These are phyloP conservation scores for Tyto alba DNA, from an alignment of 2,113 vertebrate genomes.

Conservation along the genomic window DNA sequence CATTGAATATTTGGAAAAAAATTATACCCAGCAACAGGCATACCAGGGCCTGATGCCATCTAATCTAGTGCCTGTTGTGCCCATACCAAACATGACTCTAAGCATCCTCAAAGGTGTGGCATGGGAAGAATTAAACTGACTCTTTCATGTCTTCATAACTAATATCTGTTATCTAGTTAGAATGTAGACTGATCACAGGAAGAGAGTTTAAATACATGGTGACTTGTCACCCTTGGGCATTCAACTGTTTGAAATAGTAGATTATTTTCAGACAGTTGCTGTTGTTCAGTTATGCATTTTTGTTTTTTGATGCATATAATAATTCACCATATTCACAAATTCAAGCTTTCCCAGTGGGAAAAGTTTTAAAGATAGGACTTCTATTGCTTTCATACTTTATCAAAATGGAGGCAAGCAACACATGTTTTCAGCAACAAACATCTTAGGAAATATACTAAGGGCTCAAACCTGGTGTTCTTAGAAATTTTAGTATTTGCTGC, in stretches of 20 bases:
- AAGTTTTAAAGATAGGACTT: slow-evolving; percentile 24
- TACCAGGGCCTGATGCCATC: background rate
- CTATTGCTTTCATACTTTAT: slow-evolving; percentile 15
- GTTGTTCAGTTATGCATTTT: slow-evolving; percentile 49
- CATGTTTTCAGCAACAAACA: slow-evolving; percentile 9
- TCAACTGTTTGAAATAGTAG: slow-evolving; percentile 11
- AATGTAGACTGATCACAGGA: background rate
- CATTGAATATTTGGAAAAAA: background rate
- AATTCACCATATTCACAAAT: slow-evolving; percentile 32
- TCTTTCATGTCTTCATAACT: background rate
- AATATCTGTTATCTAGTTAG: background rate
- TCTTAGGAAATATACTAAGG: background rate
- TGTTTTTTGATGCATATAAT: slow-evolving; percentile 49
- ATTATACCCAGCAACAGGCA: background rate
- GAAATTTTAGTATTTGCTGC: background rate
- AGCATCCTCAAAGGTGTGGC: background rate
- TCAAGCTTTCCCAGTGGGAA: slow-evolving; percentile 36
- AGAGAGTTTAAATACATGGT: background rate
- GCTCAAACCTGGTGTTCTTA: background rate
- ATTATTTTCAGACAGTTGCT: slow-evolving; percentile 39
- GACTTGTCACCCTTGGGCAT: background rate
- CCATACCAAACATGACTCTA: background rate
- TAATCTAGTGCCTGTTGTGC: background rate
- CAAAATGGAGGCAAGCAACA: slow-evolving; percentile 16
- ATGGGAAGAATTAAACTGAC: background rate